phyloP scores from a whole-genome alignment of 2,888 invertebrate genomes.

The Diogma glabrata region DNA sequence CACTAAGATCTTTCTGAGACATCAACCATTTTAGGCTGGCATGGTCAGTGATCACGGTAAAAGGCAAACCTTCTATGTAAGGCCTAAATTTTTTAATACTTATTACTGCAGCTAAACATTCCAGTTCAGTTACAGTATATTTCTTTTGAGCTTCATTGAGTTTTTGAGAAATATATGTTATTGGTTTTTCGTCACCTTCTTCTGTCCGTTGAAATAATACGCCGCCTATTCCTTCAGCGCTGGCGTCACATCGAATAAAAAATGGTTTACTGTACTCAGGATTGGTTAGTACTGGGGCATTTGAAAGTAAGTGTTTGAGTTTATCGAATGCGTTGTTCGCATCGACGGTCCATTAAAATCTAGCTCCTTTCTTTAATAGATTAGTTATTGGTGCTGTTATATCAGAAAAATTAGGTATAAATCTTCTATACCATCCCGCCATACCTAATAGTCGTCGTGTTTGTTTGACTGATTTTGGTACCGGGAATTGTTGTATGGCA shows the following conservation, averaged over 20 bases:
- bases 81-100: background rate
- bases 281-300: background rate
- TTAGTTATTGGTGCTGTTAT: background rate
- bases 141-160: background rate
- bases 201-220: background rate
- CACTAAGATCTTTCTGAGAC: too few relatives aligned
- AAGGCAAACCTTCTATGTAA: background rate
- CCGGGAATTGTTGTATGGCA: background rate
- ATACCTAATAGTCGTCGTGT: constrained; percentile 1
- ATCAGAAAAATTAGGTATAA: background rate
- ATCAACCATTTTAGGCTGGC: too few relatives aligned
- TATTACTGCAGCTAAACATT: background rate
- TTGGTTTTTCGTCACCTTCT: background rate
- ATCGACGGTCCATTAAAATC: background rate
- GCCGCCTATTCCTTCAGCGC: background rate
- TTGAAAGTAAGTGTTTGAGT: background rate
- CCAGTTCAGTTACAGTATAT: background rate
- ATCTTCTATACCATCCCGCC: constrained; percentile 3
- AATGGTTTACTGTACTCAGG: background rate
- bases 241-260: background rate
- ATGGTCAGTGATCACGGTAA: background rate
- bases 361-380: background rate
- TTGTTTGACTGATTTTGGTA: background rate
- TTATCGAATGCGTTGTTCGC: background rate
- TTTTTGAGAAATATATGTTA: background rate